A percentile compares a stretch with the other conserved stretches of the same genome.
Evolutionary conservation across 1,140 invertebrate species (phyloP).

Genomic region (Protaetia brevitarsis): DNA sequence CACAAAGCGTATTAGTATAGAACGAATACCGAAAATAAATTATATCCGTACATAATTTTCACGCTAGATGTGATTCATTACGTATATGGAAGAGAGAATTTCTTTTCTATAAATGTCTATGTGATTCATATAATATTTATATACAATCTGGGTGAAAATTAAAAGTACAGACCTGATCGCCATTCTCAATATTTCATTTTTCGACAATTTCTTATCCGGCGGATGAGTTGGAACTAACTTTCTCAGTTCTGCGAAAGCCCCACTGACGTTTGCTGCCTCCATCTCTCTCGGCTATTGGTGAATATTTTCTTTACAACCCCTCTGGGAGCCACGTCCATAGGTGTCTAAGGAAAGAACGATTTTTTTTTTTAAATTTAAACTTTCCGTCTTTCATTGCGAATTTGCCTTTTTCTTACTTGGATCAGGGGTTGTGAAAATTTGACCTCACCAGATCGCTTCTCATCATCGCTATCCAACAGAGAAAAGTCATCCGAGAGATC

Average conservation of each 20-base stretch:
- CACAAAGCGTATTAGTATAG: neutral
- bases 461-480: conserved; percentile 47
- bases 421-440: conserved; percentile 16
- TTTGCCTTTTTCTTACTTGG: neutral
- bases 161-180: conserved; percentile 74
- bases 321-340: conserved; percentile 33
- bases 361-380: too few species aligned
- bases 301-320: conserved; percentile 75
- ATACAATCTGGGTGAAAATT: neutral
- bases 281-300: conserved; percentile 90
- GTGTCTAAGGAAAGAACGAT: conserved; percentile 29
- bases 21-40: neutral
- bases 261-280: conserved; percentile 95
- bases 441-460: conserved; percentile 35
- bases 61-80: neutral
- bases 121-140: neutral
- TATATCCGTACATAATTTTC: neutral
- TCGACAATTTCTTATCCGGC: conserved; percentile 94
- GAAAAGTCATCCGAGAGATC: conserved; percentile 49
- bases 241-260: conserved; percentile 87
- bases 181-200: conserved; percentile 93
- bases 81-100: neutral
- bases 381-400: neutral
- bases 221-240: conserved; percentile 93
- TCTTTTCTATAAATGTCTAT: neutral